Evolutionary conservation across 1,140 invertebrate species (phyloP).

Genomic region (Brachionus sp.): DNA sequence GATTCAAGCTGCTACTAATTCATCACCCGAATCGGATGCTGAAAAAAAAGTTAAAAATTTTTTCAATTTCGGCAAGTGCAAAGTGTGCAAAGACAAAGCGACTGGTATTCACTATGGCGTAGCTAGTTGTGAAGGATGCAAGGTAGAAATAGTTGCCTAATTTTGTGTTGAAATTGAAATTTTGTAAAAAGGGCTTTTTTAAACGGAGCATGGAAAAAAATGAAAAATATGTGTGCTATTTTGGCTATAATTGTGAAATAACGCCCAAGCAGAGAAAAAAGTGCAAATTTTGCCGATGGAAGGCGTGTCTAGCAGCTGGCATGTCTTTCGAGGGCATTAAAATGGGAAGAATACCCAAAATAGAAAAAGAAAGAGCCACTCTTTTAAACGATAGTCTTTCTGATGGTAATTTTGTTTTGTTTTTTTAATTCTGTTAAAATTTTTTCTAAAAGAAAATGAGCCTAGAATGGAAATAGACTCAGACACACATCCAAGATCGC

Average conservation of each 20-base stretch:
- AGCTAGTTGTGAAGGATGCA: slow-evolving; percentile 62
- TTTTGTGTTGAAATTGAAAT: neutral
- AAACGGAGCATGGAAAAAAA: slow-evolving; percentile 30
- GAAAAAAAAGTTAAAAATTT: neutral
- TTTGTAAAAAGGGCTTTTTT: slow-evolving; percentile 5
- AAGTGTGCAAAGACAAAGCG: slow-evolving; percentile 24
- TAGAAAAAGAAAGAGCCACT: slow-evolving; percentile 54
- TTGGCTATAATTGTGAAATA: slow-evolving; percentile 54
- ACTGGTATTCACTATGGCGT: slow-evolving; percentile 43
- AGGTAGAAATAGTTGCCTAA: slow-evolving; percentile 49
- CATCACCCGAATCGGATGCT: neutral
- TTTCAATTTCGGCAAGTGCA: slow-evolving; percentile 34
- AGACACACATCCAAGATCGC: neutral
- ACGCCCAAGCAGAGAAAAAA: slow-evolving; percentile 54
- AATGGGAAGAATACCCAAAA: slow-evolving; percentile 58
- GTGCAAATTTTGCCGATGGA: slow-evolving; percentile 56
- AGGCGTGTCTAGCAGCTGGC: slow-evolving; percentile 53
- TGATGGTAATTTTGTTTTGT: neutral
- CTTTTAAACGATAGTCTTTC: neutral
- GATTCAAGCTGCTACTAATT: neutral
- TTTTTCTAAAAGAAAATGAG: neutral
- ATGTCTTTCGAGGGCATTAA: slow-evolving; percentile 54
- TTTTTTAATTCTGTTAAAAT: neutral
- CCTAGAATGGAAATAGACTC: neutral
- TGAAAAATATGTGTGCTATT: slow-evolving; percentile 55